Evolutionary conservation across 2,888 invertebrate species (phyloP).

Genomic region (Pemphredon lugubris): DNA sequence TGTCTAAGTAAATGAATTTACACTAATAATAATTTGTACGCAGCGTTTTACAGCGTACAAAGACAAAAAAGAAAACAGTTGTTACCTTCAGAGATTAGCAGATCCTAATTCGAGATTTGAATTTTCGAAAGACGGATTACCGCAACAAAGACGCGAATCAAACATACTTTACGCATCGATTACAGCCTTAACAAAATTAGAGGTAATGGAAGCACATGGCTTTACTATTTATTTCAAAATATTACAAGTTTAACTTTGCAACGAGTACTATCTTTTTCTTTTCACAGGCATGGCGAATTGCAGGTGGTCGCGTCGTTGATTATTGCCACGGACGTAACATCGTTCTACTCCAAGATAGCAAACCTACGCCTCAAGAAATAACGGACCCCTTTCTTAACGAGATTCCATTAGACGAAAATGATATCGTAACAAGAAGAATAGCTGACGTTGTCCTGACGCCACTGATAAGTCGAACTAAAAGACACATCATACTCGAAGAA

Average conservation of each 20-base stretch:
- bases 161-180: conserved; percentile 74
- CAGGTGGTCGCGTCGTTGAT: conserved; percentile 80
- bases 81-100: conserved; percentile 80
- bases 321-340: conserved; percentile 81
- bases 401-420: conserved; percentile 73
- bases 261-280: neutral
- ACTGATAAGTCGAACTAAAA: conserved; percentile 64
- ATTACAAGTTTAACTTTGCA: too few species aligned
- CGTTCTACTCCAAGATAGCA: conserved; percentile 76
- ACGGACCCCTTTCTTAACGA: conserved; percentile 71
- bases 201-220: conserved; percentile 72
- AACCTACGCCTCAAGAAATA: conserved; percentile 46
- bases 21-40: conserved; percentile 35
- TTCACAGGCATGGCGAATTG: conserved; percentile 80
- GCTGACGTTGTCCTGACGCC: conserved; percentile 63
- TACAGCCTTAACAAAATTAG: conserved; percentile 78
- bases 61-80: conserved; percentile 77
- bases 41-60: conserved; percentile 81
- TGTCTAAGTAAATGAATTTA: neutral
- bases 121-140: too few species aligned
- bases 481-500: conserved; percentile 64
- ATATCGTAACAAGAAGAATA: conserved; percentile 59
- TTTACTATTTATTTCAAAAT: neutral
- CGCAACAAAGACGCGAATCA: conserved; percentile 26
- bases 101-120: too few species aligned